Percentiles rank a stretch among this genome's conserved stretches.
Evolutionary conservation across 2,888 invertebrate genomes (phyloP).

Genomic region (Drosophila suboccidentalis): DNA sequence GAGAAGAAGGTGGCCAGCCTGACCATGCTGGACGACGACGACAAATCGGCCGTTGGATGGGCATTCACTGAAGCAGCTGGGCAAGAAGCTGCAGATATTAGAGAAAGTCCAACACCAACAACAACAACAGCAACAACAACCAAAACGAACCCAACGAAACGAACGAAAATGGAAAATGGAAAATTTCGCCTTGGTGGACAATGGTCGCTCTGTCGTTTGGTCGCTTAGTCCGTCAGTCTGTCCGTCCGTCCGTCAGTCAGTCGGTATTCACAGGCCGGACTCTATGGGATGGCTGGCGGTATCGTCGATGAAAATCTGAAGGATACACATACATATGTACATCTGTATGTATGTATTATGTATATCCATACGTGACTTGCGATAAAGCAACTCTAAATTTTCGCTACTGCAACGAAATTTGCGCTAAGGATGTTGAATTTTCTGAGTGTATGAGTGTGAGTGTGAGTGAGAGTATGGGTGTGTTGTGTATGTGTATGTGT

Average conservation of each 20-base stretch:
- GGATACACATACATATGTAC: constrained; percentile 50
- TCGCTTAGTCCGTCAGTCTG: constrained; percentile 41
- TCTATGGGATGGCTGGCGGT: constrained; percentile 31
- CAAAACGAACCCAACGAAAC: constrained; percentile 44
- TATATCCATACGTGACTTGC: constrained; percentile 57
- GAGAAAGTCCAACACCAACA: constrained; percentile 70
- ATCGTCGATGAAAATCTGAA: constrained; percentile 74
- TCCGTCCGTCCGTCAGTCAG: constrained; percentile 36
- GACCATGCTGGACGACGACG: constrained; percentile 51
- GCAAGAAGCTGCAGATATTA: constrained; percentile 74
- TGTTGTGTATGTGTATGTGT: constrained; percentile 14
- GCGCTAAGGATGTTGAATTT: constrained; percentile 69
- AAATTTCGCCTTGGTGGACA: constrained; percentile 78
- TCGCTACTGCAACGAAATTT: constrained; percentile 75
- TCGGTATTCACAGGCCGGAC: constrained; percentile 40
- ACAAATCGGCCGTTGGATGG: constrained; percentile 62
- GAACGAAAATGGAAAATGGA: constrained; percentile 80
- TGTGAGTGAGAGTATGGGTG: background rate
- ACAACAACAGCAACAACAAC: background rate
- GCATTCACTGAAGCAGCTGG: constrained; percentile 69
- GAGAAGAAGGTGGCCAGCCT: constrained; percentile 31
- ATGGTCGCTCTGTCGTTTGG: constrained; percentile 48
- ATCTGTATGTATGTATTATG: constrained; percentile 29
- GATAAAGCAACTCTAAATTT: constrained; percentile 79
- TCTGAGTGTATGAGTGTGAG: constrained; percentile 38